Evolutionary conservation across 2,113 vertebrate genomes (phyloP).

Genomic region (Sinocyclocheilus grahami): DNA sequence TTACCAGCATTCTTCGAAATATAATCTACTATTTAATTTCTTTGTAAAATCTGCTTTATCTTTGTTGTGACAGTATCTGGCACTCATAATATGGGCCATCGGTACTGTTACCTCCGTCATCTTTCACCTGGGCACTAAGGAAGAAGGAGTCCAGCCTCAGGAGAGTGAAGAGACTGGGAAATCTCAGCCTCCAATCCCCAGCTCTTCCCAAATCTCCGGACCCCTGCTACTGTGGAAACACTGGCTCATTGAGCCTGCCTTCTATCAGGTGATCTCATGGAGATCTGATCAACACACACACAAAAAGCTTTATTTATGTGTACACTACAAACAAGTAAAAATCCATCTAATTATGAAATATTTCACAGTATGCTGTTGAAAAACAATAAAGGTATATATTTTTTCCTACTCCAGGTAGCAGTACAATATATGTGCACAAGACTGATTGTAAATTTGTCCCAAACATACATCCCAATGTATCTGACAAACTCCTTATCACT

Average conservation of each 20-base stretch:
- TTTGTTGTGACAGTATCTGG: slow-evolving; percentile 73
- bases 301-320: background rate
- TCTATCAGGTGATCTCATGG: slow-evolving; percentile 80
- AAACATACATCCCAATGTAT: slow-evolving; percentile 88
- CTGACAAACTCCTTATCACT: slow-evolving; percentile 83
- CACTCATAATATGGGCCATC: slow-evolving; percentile 77
- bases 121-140: slow-evolving; percentile 85
- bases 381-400: background rate
- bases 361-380: background rate
- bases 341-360: background rate
- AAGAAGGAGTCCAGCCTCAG: background rate
- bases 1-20: background rate
- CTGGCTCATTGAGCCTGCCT: slow-evolving; percentile 84
- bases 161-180: background rate
- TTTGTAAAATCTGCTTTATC: background rate
- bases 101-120: slow-evolving; percentile 80
- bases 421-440: slow-evolving; percentile 87
- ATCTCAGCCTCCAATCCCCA: slow-evolving; percentile 51
- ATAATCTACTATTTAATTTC: background rate
- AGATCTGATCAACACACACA: background rate
- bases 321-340: background rate
- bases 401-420: slow-evolving; percentile 73
- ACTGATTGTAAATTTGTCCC: slow-evolving; percentile 88
- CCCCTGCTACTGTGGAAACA: slow-evolving; percentile 79
- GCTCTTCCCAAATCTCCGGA: background rate